Evolutionary conservation across 2,113 vertebrate species (phyloP), one percentile per base, ranked within the genome.

Genomic region (Mesocricetus auratus): DNA sequence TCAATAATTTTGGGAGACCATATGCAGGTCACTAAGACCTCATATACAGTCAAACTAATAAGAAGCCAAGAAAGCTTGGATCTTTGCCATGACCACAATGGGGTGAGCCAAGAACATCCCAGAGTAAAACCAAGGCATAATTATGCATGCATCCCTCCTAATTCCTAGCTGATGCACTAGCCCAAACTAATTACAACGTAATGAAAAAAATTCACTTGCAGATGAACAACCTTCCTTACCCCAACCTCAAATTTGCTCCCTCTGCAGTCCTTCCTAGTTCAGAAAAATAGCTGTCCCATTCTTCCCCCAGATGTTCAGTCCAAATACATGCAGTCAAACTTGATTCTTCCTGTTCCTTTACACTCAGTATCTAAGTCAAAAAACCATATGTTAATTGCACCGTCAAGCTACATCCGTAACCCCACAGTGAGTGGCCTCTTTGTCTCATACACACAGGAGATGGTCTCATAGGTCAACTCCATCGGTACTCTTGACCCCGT

Each of bases 181-280:
- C 53, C 74, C 66, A 36, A 60, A 24, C 50, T 94, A 97, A 96
- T 94, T 94, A 90, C 33, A 73, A 36, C 39, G 19, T 88, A 91
- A 95, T 82, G 39, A 96, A 90, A 86, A 60, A 94, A 94, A 64
- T 42, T 78, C 74, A 89, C 77, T 71, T 95, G 77, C 82, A 94
- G 89, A 94, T 77, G 73, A 73, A 78, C 75, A 77, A 93, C 56
- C 50, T 36, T 29, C 19, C 82, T 86, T 82, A 16, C 10, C 39
- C 1, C 9, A 0, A 17, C 58, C 64, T 56, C 7, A 11, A 11
- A 90, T 33, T 74, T n/a, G 31, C 7, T 91, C 53, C 69, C 45
- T 45, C 50, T 69, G 79, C 12, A 89, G 53, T 21, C 45, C 91
- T 83, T 86, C 42, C 47, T 91, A 12, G 36, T 45, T 95, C 39